These are phyloP conservation scores for Trinectes maculatus DNA, from an alignment of 2,113 vertebrate genomes.

Conservation along the genomic window DNA sequence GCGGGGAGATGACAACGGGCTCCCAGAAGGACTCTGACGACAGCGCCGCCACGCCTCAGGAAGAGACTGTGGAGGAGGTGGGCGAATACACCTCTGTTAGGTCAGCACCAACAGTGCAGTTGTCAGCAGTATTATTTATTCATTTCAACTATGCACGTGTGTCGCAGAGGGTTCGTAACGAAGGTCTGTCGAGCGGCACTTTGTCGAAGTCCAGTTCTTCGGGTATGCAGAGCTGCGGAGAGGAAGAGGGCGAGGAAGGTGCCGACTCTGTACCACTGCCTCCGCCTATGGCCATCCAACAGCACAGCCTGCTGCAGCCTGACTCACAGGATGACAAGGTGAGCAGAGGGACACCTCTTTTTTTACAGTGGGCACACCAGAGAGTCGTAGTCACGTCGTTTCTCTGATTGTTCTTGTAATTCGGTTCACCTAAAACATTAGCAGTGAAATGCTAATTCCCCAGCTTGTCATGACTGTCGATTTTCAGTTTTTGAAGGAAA, in stretches of 20 bases:
- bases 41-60: constrained; percentile 95
- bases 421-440: too few relatives aligned
- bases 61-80: constrained; percentile 97
- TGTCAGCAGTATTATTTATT: background rate
- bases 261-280: constrained; percentile 93
- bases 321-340: constrained; percentile 99
- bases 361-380: background rate
- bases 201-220: constrained; percentile 98
- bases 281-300: constrained; percentile 98
- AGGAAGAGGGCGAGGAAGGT: constrained; percentile 97
- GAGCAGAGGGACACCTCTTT: constrained; percentile 43
- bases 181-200: constrained; percentile 95
- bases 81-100: constrained; percentile 18
- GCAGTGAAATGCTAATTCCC: constrained; percentile 10
- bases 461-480: constrained; percentile 21
- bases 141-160: background rate
- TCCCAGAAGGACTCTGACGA: constrained; percentile 98
- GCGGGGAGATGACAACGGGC: constrained; percentile 84
- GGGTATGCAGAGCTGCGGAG: constrained; percentile 99
- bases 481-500: constrained; percentile 24
- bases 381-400: too few relatives aligned
- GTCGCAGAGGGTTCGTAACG: constrained; percentile 92
- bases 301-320: constrained; percentile 96
- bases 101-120: background rate
- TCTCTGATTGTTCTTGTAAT: too few relatives aligned